A percentile compares a stretch with the other conserved stretches of the same genome.
phyloP scores from a whole-genome alignment of 2,888 invertebrate genomes.

The Aphidoletes aphidimyza region DNA sequence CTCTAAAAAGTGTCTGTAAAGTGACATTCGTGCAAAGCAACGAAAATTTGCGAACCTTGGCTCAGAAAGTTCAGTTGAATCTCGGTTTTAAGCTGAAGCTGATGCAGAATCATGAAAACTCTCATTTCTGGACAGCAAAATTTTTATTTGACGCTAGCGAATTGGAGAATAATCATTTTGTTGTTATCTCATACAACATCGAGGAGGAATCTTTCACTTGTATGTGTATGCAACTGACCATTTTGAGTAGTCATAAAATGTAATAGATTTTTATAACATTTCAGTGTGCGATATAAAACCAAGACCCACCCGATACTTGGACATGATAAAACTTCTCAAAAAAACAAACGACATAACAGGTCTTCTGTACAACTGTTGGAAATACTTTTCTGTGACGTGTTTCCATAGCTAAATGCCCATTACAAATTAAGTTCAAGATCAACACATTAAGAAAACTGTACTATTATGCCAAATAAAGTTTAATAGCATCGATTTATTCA shows the following conservation, averaged over 20 bases:
- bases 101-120: background rate
- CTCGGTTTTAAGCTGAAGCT: background rate
- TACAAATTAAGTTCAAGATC: background rate
- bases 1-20: background rate
- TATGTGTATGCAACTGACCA: background rate
- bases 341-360: constrained; percentile 35
- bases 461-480: too few relatives aligned
- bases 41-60: background rate
- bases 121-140: background rate
- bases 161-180: background rate
- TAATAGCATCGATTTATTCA: too few relatives aligned
- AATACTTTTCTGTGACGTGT: background rate
- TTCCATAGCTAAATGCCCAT: background rate
- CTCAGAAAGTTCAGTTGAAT: background rate
- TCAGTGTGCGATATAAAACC: background rate
- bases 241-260: background rate
- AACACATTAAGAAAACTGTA: background rate
- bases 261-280: background rate
- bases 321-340: background rate
- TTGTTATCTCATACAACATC: background rate
- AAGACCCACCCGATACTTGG: background rate
- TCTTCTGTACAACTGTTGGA: background rate
- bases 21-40: background rate
- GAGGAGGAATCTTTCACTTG: background rate
- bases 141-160: background rate